phyloP scores from a whole-genome alignment of 2,888 invertebrate species.

The Cartodere bifasciata region DNA sequence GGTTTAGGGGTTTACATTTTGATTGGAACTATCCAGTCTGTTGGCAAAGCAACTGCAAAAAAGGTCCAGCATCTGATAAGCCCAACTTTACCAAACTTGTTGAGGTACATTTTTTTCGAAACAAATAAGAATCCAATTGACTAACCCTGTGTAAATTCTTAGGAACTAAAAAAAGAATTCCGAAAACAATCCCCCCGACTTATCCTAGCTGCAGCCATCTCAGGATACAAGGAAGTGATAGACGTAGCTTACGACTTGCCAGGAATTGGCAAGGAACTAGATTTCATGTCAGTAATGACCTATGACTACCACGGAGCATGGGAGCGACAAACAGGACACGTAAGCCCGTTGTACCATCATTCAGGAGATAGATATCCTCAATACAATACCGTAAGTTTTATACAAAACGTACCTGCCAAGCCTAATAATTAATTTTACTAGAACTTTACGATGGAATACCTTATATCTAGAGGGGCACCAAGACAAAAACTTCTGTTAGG shows the following conservation, averaged over 20 bases:
- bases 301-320: conserved; percentile 87
- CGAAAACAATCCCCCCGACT: conserved; percentile 50
- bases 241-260: conserved; percentile 72
- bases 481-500: conserved; percentile 68
- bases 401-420: conserved; percentile 2
- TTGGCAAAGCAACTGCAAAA: conserved; percentile 82
- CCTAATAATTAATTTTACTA: conserved; percentile 23
- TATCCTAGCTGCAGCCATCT: conserved; percentile 68
- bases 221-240: conserved; percentile 85
- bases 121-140: neutral
- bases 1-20: conserved; percentile 77
- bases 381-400: conserved; percentile 58
- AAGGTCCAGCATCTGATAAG: conserved; percentile 66
- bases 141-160: too few species aligned
- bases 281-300: conserved; percentile 76
- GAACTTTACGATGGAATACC: conserved; percentile 71
- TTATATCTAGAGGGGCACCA: conserved; percentile 61
- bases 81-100: conserved; percentile 65
- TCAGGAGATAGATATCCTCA: conserved; percentile 56
- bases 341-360: conserved; percentile 60
- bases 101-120: conserved; percentile 38
- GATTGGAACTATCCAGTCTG: conserved; percentile 95
- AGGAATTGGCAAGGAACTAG: conserved; percentile 52
- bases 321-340: conserved; percentile 69
- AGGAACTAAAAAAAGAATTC: conserved; percentile 55